Evolutionary conservation across 2,888 invertebrate genomes (phyloP).

Genomic region (Conchocele bisecta): DNA sequence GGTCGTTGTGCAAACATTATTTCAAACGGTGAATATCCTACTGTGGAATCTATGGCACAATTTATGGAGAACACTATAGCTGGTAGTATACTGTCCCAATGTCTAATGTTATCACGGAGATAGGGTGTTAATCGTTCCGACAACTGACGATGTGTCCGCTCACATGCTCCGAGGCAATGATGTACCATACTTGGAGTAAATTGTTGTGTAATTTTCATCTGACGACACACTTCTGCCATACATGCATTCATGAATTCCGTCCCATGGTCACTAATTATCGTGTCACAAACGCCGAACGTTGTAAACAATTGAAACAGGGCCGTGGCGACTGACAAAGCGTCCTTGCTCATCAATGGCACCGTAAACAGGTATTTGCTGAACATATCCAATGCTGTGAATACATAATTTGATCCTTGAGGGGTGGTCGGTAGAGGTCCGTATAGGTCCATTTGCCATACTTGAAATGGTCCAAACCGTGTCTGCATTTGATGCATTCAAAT

Average conservation of each 20-base stretch:
- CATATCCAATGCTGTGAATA: slow-evolving; percentile 25
- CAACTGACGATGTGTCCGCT: slow-evolving; percentile 35
- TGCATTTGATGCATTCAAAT: too few relatives aligned
- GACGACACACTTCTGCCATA: slow-evolving; percentile 33
- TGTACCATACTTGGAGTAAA: slow-evolving; percentile 49
- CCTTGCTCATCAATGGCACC: slow-evolving; percentile 17
- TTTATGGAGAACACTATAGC: slow-evolving; percentile 38
- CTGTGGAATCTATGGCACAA: slow-evolving; percentile 10
- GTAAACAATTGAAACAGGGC: slow-evolving; percentile 16
- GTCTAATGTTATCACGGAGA: slow-evolving; percentile 3
- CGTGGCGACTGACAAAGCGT: slow-evolving; percentile 20
- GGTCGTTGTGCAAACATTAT: not conserved
- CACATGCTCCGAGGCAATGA: slow-evolving; percentile 42
- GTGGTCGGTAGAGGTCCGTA: slow-evolving; percentile 28
- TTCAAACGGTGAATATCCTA: not conserved
- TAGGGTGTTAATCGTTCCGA: slow-evolving; percentile 40
- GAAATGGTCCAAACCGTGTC: slow-evolving; percentile 28
- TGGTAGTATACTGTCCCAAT: slow-evolving; percentile 38
- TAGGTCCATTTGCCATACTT: slow-evolving; percentile 34
- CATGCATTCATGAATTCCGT: too few relatives aligned
- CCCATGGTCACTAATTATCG: slow-evolving; percentile 2
- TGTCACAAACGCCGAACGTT: slow-evolving; percentile 28
- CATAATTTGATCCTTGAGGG: slow-evolving; percentile 14
- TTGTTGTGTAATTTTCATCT: slow-evolving; percentile 41
- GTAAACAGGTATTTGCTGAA: slow-evolving; percentile 18